phyloP scores from a whole-genome alignment of 2,113 vertebrate genomes.

The Tenebrosternarchus preto region DNA sequence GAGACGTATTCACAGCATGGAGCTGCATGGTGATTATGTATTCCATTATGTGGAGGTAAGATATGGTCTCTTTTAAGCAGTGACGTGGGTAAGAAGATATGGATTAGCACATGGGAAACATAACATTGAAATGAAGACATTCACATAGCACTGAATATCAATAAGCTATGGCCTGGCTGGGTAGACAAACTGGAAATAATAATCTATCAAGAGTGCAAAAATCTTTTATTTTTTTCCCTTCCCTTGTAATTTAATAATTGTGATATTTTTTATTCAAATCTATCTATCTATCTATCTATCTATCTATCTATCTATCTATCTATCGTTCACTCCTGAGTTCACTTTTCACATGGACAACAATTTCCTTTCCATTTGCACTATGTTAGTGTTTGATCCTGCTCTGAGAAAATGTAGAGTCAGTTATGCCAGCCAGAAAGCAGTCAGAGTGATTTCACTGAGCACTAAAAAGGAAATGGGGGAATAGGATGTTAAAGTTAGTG shows the following conservation, averaged over 20 bases:
- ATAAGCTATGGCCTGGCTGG: slow-evolving; percentile 9
- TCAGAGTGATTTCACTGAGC: background rate
- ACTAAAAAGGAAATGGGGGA: background rate
- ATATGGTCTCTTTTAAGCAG: background rate
- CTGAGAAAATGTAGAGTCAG: background rate
- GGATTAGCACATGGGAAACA: background rate
- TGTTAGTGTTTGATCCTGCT: background rate
- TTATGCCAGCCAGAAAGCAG: background rate
- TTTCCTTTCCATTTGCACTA: too few relatives aligned
- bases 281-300: too few relatives aligned
- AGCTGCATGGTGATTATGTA: too few relatives aligned
- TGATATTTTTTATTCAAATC: too few relatives aligned
- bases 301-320: too few relatives aligned
- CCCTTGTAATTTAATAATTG: too few relatives aligned
- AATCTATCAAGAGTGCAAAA: background rate
- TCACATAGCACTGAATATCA: background rate
- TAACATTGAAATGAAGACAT: background rate
- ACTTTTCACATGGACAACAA: too few relatives aligned
- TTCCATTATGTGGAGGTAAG: too few relatives aligned
- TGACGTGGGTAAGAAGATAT: background rate
- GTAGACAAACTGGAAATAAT: slow-evolving; percentile 4
- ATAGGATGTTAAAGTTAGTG: background rate
- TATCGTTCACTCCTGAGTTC: too few relatives aligned
- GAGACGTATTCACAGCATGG: background rate
- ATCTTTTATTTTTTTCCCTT: background rate